Evolutionary conservation across 2,888 invertebrate genomes (phyloP).

Genomic region (Pseudanteris insignis): DNA sequence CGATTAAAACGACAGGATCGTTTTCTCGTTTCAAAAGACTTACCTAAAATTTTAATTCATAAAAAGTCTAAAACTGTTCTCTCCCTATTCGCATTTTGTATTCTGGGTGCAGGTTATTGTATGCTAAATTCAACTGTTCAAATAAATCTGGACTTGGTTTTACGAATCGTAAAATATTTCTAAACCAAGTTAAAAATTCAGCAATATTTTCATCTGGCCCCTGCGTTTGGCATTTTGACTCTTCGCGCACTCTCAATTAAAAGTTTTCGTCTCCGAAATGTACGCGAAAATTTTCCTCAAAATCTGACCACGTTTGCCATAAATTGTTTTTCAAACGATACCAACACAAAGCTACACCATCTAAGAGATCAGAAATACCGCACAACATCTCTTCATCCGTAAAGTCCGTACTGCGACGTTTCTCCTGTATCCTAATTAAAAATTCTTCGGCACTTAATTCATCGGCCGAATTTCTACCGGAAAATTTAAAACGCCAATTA

Average conservation of each 20-base stretch:
- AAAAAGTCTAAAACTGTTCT: not conserved
- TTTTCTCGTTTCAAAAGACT: slow-evolving; percentile 3
- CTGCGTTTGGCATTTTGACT: not conserved
- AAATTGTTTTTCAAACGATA: slow-evolving; percentile 2
- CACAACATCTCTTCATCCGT: too few species aligned
- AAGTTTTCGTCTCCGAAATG: slow-evolving; percentile 15
- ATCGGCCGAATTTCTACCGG: too few species aligned
- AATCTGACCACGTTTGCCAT: slow-evolving; percentile 7
- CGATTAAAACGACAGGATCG: too few species aligned
- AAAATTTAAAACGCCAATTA: too few species aligned
- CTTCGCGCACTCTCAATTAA: slow-evolving; percentile 2
- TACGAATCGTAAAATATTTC: slow-evolving; percentile 10
- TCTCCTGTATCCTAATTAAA: too few species aligned
- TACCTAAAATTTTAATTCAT: slow-evolving; percentile 5
- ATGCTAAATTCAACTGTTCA: slow-evolving; percentile 9
- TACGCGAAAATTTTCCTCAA: slow-evolving; percentile 7
- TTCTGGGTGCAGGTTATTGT: slow-evolving; percentile 9
- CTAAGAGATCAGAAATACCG: not conserved
- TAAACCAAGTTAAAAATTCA: slow-evolving; percentile 1
- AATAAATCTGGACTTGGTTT: not conserved
- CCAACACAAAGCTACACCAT: slow-evolving; percentile 7
- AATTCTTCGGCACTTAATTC: too few species aligned
- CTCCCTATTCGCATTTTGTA: slow-evolving; percentile 1
- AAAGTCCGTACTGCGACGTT: too few species aligned
- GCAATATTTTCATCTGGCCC: not conserved